Base-by-base conservation (phyloP, 1,140 invertebrate species). In the Lepidotrigona ventralis region DNA sequence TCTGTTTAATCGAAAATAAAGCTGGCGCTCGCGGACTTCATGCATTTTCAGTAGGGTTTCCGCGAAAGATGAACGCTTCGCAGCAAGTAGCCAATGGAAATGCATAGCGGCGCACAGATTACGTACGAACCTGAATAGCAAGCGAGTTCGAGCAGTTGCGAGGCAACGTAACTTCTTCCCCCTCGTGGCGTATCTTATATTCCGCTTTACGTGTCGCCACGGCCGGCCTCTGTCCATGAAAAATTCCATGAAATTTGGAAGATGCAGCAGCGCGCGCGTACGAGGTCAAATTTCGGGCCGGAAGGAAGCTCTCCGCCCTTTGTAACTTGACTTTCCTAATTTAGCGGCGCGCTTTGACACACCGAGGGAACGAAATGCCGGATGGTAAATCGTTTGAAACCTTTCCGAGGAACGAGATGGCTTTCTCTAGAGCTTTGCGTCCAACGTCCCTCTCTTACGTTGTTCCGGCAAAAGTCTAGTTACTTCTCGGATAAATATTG, bases 21-120 rank as follows among this genome's bases (percentile, higher is more conserved):
- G 79, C 81, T 58, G 56, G 81, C 53, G 26, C 29, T 46, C 39
- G 39, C 8, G 54, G 58, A 23, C 19, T 69, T 26, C 6, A 66
- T 69, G 81, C 77, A 79, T 84, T 83, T 83, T 80, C 83, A 78
- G 73, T 69, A 79, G 77, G 19, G 39, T 46, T 46, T 54, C 2
- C 11, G 21, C 5, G 53, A 26, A 69, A 72, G 60, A 68, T 56
- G 77, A 69, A 69, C 26, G 51, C 33, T 39, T n/a, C 64, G 29
- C 46, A 39, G 51, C 64, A 92, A 93, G 90, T 91, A 92, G 91
- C 86, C 90, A 89, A 92, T 93, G 91, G 91, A 92, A 93, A 93
- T 93, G 92, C 92, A 93, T 92, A 86, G 88, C 88, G 81, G 89
- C 84, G 72, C 84, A 54, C 84, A 81, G 23, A 33, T 84, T 86